Evolutionary conservation across 2,888 invertebrate species (phyloP).

Genomic region (Aproaerema taeniolella): DNA sequence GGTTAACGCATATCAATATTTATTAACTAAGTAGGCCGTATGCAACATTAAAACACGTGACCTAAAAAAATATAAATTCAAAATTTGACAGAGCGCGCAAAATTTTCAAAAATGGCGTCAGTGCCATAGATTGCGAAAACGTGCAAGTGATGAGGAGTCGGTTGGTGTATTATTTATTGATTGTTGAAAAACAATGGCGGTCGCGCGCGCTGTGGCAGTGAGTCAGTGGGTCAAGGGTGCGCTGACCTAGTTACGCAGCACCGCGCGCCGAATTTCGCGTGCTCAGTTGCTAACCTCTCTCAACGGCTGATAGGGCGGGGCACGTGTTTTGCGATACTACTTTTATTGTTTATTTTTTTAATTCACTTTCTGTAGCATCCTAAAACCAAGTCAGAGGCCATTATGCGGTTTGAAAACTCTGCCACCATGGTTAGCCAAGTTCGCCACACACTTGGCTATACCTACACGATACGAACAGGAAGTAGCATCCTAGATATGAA

Average conservation of each 20-base stretch:
- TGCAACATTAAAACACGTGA: slow-evolving; percentile 26
- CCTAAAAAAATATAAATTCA: slow-evolving; percentile 38
- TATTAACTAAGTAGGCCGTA: slow-evolving; percentile 36
- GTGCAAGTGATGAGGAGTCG: slow-evolving; percentile 54
- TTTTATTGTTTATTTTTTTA: slow-evolving; percentile 20
- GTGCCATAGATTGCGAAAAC: slow-evolving; percentile 62
- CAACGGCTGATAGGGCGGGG: slow-evolving; percentile 42
- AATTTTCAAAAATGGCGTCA: slow-evolving; percentile 32
- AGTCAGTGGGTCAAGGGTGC: slow-evolving; percentile 75
- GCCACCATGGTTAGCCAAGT: too few relatives aligned
- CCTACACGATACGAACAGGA: background rate
- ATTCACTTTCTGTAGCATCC: background rate
- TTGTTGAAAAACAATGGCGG: slow-evolving; percentile 75
- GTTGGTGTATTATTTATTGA: slow-evolving; percentile 73
- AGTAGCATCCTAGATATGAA: background rate
- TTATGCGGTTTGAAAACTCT: too few relatives aligned
- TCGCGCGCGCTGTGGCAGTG: slow-evolving; percentile 64
- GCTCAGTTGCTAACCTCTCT: slow-evolving; percentile 63
- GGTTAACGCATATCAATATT: slow-evolving; percentile 48
- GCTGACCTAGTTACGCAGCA: slow-evolving; percentile 66
- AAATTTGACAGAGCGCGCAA: slow-evolving; percentile 45
- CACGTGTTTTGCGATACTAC: slow-evolving; percentile 15
- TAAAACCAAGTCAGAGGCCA: too few relatives aligned
- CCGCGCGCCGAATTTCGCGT: slow-evolving; percentile 72
- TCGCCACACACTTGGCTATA: too few relatives aligned